Evolutionary conservation across 2,113 vertebrate species (phyloP).

Genomic region (Pionites leucogaster): DNA sequence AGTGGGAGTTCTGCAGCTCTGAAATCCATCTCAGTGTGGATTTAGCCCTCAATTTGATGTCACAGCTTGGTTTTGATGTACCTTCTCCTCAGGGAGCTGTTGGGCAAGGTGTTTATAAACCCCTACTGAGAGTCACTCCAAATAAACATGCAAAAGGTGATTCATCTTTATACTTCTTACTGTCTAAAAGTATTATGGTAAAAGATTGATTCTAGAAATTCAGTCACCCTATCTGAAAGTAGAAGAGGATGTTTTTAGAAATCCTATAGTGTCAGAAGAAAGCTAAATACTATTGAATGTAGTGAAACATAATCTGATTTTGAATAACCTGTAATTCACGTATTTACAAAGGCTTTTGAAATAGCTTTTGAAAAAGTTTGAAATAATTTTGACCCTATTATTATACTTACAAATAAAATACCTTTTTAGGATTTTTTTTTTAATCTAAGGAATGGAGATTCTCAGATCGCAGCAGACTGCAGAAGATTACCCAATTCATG

Average conservation of each 20-base stretch:
- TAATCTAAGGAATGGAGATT: not conserved
- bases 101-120: not conserved
- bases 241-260: not conserved
- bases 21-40: fast-evolving
- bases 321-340: slow-evolving; percentile 50
- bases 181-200: not conserved
- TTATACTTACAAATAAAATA: slow-evolving; percentile 25
- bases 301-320: slow-evolving; percentile 5
- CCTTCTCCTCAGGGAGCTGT: not conserved
- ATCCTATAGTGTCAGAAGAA: not conserved
- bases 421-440: not conserved
- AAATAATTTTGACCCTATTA: not conserved
- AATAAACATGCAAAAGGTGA: not conserved
- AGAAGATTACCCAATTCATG: not conserved
- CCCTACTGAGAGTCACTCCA: not conserved
- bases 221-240: not conserved
- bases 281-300: not conserved
- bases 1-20: not conserved
- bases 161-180: not conserved
- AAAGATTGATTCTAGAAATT: slow-evolving; percentile 5
- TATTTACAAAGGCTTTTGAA: slow-evolving; percentile 26
- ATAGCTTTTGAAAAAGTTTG: not conserved
- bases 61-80: slow-evolving; percentile 34
- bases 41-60: slow-evolving; percentile 27
- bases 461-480: not conserved